Percentiles rank a stretch among this genome's conserved stretches.
Evolutionary conservation across 2,797 vertebrate genomes (phyloP).

Genomic region (Sebastes baramenuke): DNA sequence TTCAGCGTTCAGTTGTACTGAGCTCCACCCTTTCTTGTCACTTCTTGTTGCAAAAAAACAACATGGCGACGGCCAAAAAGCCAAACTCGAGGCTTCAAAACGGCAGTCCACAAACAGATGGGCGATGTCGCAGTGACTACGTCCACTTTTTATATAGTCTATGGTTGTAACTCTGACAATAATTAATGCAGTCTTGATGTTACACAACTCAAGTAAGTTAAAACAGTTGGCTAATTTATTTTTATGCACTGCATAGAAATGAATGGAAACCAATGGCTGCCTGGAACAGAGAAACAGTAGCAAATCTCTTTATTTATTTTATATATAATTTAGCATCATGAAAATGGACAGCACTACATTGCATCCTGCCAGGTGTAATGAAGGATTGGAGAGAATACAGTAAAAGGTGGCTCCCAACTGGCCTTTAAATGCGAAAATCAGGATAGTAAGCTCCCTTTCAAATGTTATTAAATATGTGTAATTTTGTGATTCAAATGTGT

Average conservation of each 20-base stretch:
- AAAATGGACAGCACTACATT: not conserved
- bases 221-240: not conserved
- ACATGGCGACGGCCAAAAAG: not conserved
- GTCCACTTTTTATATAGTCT: not conserved
- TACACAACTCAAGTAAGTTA: not conserved
- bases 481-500: not conserved
- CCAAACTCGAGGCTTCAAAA: not conserved
- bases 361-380: not conserved
- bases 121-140: not conserved
- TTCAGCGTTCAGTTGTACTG: not conserved
- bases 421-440: not conserved
- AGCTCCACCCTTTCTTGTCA: not conserved
- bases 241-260: not conserved
- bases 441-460: not conserved
- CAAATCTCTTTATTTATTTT: not conserved
- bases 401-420: not conserved
- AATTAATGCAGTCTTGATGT: not conserved
- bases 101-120: not conserved
- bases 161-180: not conserved
- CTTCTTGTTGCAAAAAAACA: not conserved
- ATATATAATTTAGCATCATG: not conserved
- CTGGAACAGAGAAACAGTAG: not conserved
- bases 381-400: not conserved
- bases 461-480: not conserved
- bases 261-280: not conserved